Conservation (phyloP, 1,140 invertebrate species). For the Hyles vespertilio region DNA sequence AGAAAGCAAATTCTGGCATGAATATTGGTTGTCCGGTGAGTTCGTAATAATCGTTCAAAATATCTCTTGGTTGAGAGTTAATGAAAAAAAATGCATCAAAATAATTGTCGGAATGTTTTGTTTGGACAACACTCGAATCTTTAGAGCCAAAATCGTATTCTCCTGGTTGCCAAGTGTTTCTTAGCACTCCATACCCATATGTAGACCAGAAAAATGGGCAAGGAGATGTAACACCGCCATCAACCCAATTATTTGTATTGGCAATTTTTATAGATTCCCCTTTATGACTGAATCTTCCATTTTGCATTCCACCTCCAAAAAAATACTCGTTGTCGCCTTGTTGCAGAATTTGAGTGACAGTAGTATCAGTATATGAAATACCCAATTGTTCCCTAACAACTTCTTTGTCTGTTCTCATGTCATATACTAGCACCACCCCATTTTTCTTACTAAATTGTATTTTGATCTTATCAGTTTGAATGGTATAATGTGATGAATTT, state of each 20-base stretch:
- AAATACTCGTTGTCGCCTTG: conserved; percentile 53
- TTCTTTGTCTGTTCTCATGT: conserved; percentile 43
- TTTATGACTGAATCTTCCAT: conserved; percentile 63
- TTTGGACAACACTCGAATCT: conserved; percentile 31
- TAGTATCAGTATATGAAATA: conserved; percentile 35
- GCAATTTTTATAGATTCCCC: conserved; percentile 51
- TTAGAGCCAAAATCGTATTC: conserved; percentile 53
- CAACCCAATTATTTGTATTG: conserved; percentile 56
- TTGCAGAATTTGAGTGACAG: conserved; percentile 36
- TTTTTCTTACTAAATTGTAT: conserved; percentile 52
- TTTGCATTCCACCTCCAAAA: conserved; percentile 67
- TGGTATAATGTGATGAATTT: conserved; percentile 29
- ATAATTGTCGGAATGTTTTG: conserved; percentile 35
- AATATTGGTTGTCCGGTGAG: conserved; percentile 57
- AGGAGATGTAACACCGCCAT: conserved; percentile 59
- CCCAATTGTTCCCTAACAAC: conserved; percentile 42
- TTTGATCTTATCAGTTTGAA: conserved; percentile 45
- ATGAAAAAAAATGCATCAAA: conserved; percentile 62
- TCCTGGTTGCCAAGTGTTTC: conserved; percentile 60
- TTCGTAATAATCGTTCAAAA: conserved; percentile 61
- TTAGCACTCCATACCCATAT: conserved; percentile 54
- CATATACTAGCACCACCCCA: conserved; percentile 43
- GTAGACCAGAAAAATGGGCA: conserved; percentile 66
- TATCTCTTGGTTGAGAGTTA: conserved; percentile 41
- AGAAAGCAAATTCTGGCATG: conserved; percentile 61